Evolutionary conservation across 2,797 vertebrate genomes (phyloP), one percentile per base, ranked within the genome.

Genomic region (Hoplostethus mediterraneus): DNA sequence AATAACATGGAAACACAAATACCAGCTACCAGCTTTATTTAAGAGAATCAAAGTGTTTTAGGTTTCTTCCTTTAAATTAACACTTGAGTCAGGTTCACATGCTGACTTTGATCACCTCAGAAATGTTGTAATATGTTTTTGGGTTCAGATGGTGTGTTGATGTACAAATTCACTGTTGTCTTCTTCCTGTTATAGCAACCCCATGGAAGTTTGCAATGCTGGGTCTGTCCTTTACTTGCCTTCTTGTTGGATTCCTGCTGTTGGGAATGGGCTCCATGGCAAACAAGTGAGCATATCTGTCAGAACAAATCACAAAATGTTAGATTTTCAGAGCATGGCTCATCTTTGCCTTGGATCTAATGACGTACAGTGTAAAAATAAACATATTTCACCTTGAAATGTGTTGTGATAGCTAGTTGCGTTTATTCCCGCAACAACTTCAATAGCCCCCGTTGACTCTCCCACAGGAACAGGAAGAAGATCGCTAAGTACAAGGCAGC

Each of bases 181-280:
- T 52, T 48, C 17, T 42, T 60, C 47, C 25, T 64, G 21, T 85
- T 85, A 42, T 87, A 99, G 98, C 93, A 0, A 91, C 94, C 6
- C 57, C 87, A 0, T 99, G 97, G 98, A 97, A 92, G 60, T 96
- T 95, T 63, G 95, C 94, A 0, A 75, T 98, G 57, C 91, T 99
- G 28, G 95, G 17, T 0, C 83, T 98, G 72, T 91, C 95, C 2
- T 91, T 93, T 0, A 1, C 90, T 5, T 94, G 93, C 62, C 85
- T 97, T 5, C 79, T 95, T n/a, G 63, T 97, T 60, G 96, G 97
- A 4, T 90, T 95, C 4, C 4, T 95, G 66, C 92, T 99, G 74
- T 77, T 98, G 73, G 87, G 85, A 72, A 91, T 95, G 83, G 95
- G 90, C 77, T 79, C 93, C 72, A 93, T 92, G 90, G 90, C 90